Evolutionary conservation across 2,797 vertebrate genomes (phyloP).

Genomic region (Galago senegalensis): DNA sequence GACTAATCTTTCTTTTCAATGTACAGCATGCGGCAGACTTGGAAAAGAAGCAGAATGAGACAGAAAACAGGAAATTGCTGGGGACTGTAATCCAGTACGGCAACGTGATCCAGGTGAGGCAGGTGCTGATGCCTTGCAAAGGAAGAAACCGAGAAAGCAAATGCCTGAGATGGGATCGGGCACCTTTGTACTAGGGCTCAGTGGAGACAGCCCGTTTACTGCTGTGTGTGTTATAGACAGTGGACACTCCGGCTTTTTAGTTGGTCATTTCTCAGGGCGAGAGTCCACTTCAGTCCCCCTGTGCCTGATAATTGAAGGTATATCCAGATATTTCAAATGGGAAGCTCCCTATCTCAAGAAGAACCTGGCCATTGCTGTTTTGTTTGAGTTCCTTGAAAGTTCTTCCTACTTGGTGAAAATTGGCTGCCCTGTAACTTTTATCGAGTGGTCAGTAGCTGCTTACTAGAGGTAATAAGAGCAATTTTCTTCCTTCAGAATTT

Average conservation of each 20-base stretch:
- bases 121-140: neutral
- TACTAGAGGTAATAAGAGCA: neutral
- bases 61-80: constrained; percentile 97
- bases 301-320: neutral
- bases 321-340: neutral
- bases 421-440: neutral
- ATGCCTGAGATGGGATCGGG: fast-evolving
- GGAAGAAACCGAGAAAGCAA: neutral
- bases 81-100: constrained; percentile 98
- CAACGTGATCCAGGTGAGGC: constrained; percentile 96
- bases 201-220: neutral
- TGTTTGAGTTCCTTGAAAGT: neutral
- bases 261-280: neutral
- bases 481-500: neutral
- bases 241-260: neutral
- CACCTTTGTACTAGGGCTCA: neutral
- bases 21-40: constrained; percentile 97
- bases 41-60: constrained; percentile 99
- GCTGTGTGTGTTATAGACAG: neutral
- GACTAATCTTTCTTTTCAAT: neutral
- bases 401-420: neutral
- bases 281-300: neutral
- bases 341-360: neutral
- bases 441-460: neutral
- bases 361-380: neutral